These are phyloP conservation scores for Diorhabda carinulata DNA, from an alignment of 1,140 invertebrate species.

Conservation along the genomic window DNA sequence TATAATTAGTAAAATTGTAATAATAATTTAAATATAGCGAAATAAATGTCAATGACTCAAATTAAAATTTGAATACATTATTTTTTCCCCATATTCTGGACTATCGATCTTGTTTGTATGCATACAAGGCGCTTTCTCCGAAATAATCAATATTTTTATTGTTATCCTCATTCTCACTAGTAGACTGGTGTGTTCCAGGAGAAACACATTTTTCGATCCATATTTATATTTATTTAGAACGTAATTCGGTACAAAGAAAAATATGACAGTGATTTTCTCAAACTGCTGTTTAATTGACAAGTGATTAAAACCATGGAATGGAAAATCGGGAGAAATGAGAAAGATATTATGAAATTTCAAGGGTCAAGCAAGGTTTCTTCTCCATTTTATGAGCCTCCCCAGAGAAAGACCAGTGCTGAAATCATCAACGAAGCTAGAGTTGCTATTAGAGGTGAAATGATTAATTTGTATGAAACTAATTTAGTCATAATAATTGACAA, in stretches of 20 bases:
- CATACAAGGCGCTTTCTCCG: constrained; percentile 20
- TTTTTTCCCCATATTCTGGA: constrained; percentile 8
- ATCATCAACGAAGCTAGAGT: constrained; percentile 75
- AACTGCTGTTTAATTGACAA: constrained; percentile 4
- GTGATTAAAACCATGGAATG: constrained; percentile 9
- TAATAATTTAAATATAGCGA: constrained; percentile 55
- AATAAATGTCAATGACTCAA: constrained; percentile 20
- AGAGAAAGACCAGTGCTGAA: constrained; percentile 65
- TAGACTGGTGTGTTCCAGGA: constrained; percentile 11
- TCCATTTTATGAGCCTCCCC: constrained; percentile 41
- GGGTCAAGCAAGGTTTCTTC: constrained; percentile 31
- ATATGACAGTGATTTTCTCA: neutral
- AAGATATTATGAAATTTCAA: constrained; percentile 26
- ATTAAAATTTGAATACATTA: constrained; percentile 2
- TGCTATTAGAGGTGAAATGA: constrained; percentile 48
- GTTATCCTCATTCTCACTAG: constrained; percentile 10
- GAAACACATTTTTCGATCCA: constrained; percentile 6
- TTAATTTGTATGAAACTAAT: too few relatives aligned
- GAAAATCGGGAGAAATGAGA: constrained; percentile 31
- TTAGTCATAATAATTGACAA: too few relatives aligned
- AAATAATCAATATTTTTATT: constrained; percentile 36
- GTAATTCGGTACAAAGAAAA: neutral
- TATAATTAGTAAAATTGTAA: too few relatives aligned
- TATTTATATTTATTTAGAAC: constrained; percentile 4
- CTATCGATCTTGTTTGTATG: constrained; percentile 17